A percentile compares a stretch with the other conserved stretches of the same genome.
Evolutionary conservation across 2,888 invertebrate genomes (phyloP).

Genomic region (Ennomos quercinarius): DNA sequence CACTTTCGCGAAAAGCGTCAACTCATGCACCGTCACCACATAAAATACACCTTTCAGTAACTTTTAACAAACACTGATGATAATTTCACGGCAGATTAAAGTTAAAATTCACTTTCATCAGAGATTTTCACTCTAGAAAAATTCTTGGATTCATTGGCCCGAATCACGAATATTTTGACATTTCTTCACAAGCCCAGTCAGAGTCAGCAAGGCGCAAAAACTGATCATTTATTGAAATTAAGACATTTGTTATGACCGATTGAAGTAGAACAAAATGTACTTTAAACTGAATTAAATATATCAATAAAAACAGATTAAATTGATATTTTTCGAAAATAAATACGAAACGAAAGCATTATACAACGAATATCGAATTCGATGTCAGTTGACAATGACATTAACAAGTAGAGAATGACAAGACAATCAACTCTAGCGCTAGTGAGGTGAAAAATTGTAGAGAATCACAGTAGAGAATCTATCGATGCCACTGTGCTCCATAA

Average conservation of each 20-base stretch:
- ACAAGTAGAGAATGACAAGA: neutral
- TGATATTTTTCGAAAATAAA: conserved; percentile 14
- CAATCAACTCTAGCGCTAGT: neutral
- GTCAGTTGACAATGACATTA: too few species aligned
- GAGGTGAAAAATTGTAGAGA: too few species aligned
- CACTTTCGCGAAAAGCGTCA: conserved; percentile 65
- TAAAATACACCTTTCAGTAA: conserved; percentile 19
- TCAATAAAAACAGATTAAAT: conserved; percentile 5
- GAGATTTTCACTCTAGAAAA: conserved; percentile 64
- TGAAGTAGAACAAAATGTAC: too few species aligned
- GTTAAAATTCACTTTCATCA: conserved; percentile 52
- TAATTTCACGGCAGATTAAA: conserved; percentile 1
- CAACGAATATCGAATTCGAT: too few species aligned
- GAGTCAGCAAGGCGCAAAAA: conserved; percentile 22
- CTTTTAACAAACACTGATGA: conserved; percentile 21
- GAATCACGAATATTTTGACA: conserved; percentile 80
- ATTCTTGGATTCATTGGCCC: conserved; percentile 73
- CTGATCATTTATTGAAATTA: neutral
- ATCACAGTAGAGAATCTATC: too few species aligned
- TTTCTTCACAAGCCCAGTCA: conserved; percentile 66
- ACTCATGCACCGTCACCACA: conserved; percentile 62
- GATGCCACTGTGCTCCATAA: too few species aligned
- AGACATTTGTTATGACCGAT: neutral
- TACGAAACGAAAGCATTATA: conserved; percentile 4
- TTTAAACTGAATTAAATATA: conserved; percentile 1